phyloP scores from a whole-genome alignment of 2,113 vertebrate genomes.

The Cacatua alba region DNA sequence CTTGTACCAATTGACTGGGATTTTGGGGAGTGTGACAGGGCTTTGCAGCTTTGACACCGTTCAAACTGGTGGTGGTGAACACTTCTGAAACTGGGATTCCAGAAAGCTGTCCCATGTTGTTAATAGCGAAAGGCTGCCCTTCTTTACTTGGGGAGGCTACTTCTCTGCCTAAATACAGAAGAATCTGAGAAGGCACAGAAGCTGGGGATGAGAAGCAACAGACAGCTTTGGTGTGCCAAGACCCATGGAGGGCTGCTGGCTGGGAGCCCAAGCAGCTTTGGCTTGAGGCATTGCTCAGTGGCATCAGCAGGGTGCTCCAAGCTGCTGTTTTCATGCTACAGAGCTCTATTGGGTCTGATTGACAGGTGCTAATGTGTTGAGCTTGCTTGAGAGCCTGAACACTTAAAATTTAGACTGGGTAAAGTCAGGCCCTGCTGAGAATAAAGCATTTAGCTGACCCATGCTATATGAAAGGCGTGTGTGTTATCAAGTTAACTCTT shows the following conservation, averaged over 20 bases:
- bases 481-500: neutral
- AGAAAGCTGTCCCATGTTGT: neutral
- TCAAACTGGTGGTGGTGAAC: neutral
- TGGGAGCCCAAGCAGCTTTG: neutral
- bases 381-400: neutral
- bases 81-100: neutral
- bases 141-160: neutral
- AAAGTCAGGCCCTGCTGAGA: neutral
- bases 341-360: neutral
- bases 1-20: neutral
- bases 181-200: neutral
- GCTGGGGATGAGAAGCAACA: neutral
- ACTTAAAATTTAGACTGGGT: neutral
- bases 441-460: neutral
- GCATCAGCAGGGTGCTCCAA: rapidly evolving
- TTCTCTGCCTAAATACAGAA: neutral
- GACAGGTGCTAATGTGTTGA: neutral
- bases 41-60: neutral
- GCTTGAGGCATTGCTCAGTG: neutral
- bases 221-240: neutral
- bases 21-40: neutral
- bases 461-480: neutral
- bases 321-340: rapidly evolving
- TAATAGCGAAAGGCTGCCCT: neutral
- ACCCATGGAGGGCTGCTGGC: neutral